Base-by-base conservation (phyloP, 2,888 invertebrate genomes). In the Parelbella ahira region DNA sequence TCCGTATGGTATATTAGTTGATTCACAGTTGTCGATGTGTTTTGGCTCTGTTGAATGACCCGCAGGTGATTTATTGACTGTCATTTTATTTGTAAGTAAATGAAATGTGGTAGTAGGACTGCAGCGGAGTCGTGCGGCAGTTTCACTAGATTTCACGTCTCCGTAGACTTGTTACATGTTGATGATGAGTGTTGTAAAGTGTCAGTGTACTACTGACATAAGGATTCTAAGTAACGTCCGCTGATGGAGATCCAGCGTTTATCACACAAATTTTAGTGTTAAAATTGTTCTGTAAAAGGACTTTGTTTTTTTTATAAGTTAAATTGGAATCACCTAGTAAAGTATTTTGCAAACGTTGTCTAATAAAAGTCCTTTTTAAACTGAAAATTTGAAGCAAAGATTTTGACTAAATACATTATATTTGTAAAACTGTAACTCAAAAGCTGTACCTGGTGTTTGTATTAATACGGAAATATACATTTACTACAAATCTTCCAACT, bases 371-470 rank as follows among this genome's bases (percentile, higher is more conserved):
- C 72, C 71, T 70, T 71, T 69, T 69, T 60, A 37, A 53, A 63
- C 54, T 62, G 60, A 60, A 63, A 68, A 67, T 64, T 59, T 59
- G 47, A 50, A 66, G 68, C 65, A 63, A 61, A 56, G 56, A 57
- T 64, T 70, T 70, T 79, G 80, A 80, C 79, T 67, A 70, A 68
- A 65, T 65, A 61, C 62, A 58, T 67, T 73, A 63, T 70, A 70
- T 80, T 80, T 79, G 75, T 79, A 76, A 74, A 77, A 69, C 73
- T 79, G 69, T 76, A 74, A 81, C 81, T 82, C 76, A 69, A 76
- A 77, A 81, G 71, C 78, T 82, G 86, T 86, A 86, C 86, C 86
- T 86, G 86, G 80, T 81, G 80, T 82, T 82, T 80, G 81, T 83
- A 82, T 80, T 79, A 64, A 81, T 79, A 83, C 76, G 73, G 68